Conservation (phyloP, 53 echinoderm and acorn worm species). For the Arbacia lixula region DNA sequence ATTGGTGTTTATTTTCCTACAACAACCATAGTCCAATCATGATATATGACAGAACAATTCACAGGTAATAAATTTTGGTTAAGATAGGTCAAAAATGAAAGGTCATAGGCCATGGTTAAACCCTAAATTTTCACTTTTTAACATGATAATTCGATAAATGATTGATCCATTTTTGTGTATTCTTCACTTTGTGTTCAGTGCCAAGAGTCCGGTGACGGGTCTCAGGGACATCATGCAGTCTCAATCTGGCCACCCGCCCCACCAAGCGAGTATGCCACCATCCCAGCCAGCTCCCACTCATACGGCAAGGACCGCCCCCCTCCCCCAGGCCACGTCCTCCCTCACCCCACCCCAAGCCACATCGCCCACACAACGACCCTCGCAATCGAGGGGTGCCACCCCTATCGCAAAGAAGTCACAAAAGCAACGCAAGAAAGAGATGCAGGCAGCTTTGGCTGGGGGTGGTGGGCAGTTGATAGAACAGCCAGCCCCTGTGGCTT, state of each 20-base stretch:
- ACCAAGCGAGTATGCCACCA: not conserved
- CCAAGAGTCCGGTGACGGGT: constrained; percentile 57
- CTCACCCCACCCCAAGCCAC: not conserved
- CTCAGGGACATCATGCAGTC: constrained; percentile 78
- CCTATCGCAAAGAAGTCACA: constrained; percentile 79
- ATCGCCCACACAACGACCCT: constrained; percentile 29
- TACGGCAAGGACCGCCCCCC: not conserved
- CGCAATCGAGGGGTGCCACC: constrained; percentile 2
- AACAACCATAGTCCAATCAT: too few relatives aligned
- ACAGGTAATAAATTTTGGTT: too few relatives aligned
- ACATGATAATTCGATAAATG: too few relatives aligned
- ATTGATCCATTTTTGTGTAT: not conserved
- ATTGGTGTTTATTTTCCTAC: too few relatives aligned
- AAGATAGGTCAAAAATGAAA: too few relatives aligned
- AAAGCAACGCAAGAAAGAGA: constrained; percentile 79
- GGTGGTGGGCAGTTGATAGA: not conserved
- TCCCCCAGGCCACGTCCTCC: not conserved
- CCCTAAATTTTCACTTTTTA: not conserved
- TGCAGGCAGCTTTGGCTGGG: constrained; percentile 33
- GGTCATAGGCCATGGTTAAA: too few relatives aligned
- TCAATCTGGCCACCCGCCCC: constrained; percentile 33
- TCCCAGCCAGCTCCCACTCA: not conserved
- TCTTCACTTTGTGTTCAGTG: constrained; percentile 13
- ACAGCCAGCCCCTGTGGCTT: constrained; percentile 27
- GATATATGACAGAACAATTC: too few relatives aligned